These are phyloP conservation scores for Sisyra terminalis DNA, from an alignment of 2,888 invertebrate genomes.

Conservation along the genomic window DNA sequence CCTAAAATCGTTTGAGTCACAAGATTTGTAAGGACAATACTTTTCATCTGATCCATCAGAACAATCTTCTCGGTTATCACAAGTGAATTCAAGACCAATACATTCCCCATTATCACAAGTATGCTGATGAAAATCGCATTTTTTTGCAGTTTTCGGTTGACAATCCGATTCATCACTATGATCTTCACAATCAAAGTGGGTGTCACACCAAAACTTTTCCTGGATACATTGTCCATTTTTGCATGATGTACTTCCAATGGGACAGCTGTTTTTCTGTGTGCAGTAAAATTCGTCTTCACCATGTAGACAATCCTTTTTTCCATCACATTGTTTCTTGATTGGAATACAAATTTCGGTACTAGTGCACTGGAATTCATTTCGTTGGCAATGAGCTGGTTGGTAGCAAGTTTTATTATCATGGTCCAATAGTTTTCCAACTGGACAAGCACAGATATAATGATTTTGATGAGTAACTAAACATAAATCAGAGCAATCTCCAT, in stretches of 20 bases:
- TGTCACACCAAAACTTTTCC: constrained; percentile 30
- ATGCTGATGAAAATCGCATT: constrained; percentile 30
- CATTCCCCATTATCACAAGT: constrained; percentile 32
- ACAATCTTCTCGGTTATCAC: constrained; percentile 34
- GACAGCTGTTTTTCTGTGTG: constrained; percentile 22
- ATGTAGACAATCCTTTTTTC: constrained; percentile 20
- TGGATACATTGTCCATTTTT: constrained; percentile 33
- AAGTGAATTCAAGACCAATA: constrained; percentile 28
- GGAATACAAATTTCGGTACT: constrained; percentile 29
- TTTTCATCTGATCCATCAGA: constrained; percentile 30
- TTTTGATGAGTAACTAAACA: constrained; percentile 37
- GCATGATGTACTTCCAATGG: constrained; percentile 23
- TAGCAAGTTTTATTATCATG: constrained; percentile 38
- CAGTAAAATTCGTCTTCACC: constrained; percentile 26
- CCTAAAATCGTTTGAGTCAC: constrained; percentile 21
- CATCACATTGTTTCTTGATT: constrained; percentile 20
- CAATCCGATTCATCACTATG: constrained; percentile 39
- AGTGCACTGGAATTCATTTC: constrained; percentile 26
- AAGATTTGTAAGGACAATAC: constrained; percentile 21
- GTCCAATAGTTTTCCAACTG: constrained; percentile 40
- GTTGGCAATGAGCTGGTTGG: constrained; percentile 29
- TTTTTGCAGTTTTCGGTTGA: constrained; percentile 15
- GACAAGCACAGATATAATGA: constrained; percentile 38
- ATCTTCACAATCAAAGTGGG: constrained; percentile 34
- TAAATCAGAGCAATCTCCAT: constrained; percentile 55